These are phyloP conservation scores for Andricus quercusramuli DNA, from an alignment of 2,888 invertebrate species.

Conservation along the genomic window DNA sequence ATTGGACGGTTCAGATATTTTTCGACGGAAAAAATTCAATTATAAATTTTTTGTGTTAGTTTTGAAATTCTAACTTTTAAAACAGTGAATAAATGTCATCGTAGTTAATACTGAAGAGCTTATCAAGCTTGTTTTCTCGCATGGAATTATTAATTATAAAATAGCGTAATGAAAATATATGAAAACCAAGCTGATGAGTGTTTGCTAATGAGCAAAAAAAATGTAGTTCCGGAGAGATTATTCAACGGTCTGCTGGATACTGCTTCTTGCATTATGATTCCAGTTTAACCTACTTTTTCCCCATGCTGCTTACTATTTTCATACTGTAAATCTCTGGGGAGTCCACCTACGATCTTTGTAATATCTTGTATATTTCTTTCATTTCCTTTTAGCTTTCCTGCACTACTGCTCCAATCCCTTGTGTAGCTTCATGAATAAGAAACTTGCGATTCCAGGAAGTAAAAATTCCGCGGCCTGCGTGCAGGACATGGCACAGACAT, in stretches of 20 bases:
- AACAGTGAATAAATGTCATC: background rate
- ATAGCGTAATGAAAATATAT: background rate
- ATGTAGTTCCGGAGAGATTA: background rate
- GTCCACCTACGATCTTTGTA: conserved; percentile 25
- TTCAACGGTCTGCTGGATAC: background rate
- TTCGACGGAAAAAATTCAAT: no score
- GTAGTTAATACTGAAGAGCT: background rate
- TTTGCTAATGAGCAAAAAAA: conserved; percentile 1
- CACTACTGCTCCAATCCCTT: conserved; percentile 13
- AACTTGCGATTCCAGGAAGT: conserved; percentile 5
- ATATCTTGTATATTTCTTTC: conserved; percentile 26
- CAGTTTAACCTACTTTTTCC: conserved; percentile 35
- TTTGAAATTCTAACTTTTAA: no score
- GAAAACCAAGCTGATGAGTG: background rate
- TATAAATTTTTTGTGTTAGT: no score
- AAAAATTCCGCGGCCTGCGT: background rate
- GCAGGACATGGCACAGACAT: conserved; percentile 8
- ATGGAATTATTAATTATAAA: background rate
- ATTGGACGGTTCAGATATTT: background rate
- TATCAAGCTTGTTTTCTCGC: background rate
- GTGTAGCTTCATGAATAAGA: conserved; percentile 23
- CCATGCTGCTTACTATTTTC: conserved; percentile 15
- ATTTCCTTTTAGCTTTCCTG: conserved; percentile 17
- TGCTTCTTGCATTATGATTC: conserved; percentile 15
- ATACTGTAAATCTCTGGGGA: conserved; percentile 32